Conservation (phyloP, 2,113 vertebrate genomes). For the Herpailurus yagouaroundi region DNA sequence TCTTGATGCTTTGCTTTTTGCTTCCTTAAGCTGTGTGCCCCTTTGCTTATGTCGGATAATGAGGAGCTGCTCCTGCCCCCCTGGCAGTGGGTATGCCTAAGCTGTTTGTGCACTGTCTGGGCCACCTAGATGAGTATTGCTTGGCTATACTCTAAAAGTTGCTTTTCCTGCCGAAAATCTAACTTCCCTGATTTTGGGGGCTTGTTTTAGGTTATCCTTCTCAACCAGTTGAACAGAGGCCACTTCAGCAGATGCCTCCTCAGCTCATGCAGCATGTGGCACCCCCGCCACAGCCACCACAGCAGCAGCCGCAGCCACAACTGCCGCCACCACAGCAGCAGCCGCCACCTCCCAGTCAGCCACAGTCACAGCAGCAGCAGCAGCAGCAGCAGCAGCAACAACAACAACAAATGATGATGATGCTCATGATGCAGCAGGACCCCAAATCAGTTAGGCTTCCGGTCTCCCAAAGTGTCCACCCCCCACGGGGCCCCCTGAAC, state of each 20-base stretch:
- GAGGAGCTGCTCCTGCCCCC: neutral
- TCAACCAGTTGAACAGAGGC: slow-evolving; percentile 94
- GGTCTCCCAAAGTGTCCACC: slow-evolving; percentile 91
- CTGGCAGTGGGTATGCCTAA: slow-evolving; percentile 12
- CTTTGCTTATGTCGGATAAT: slow-evolving; percentile 42
- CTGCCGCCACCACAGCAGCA: slow-evolving; percentile 85
- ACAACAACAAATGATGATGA: slow-evolving; percentile 96
- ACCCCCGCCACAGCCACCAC: slow-evolving; percentile 87
- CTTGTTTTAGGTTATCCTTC: slow-evolving; percentile 90
- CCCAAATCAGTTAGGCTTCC: slow-evolving; percentile 91
- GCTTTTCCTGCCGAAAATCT: slow-evolving; percentile 75
- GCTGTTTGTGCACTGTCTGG: slow-evolving; percentile 56
- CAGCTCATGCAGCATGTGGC: slow-evolving; percentile 93
- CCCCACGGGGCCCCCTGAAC: slow-evolving; percentile 89
- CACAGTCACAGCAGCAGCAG: slow-evolving; percentile 85
- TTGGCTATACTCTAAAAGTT: slow-evolving; percentile 67
- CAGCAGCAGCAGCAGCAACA: slow-evolving; percentile 89
- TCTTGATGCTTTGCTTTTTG: slow-evolving; percentile 68
- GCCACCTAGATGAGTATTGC: slow-evolving; percentile 65
- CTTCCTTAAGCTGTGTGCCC: slow-evolving; percentile 56
- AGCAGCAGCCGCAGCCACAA: slow-evolving; percentile 85
- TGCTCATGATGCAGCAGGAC: slow-evolving; percentile 97
- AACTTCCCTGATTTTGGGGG: slow-evolving; percentile 78
- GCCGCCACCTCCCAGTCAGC: slow-evolving; percentile 87
- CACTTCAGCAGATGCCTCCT: slow-evolving; percentile 95